These are phyloP conservation scores for Sinopyrophorus schimmeli DNA, from an alignment of 2,888 invertebrate species.

Conservation along the genomic window DNA sequence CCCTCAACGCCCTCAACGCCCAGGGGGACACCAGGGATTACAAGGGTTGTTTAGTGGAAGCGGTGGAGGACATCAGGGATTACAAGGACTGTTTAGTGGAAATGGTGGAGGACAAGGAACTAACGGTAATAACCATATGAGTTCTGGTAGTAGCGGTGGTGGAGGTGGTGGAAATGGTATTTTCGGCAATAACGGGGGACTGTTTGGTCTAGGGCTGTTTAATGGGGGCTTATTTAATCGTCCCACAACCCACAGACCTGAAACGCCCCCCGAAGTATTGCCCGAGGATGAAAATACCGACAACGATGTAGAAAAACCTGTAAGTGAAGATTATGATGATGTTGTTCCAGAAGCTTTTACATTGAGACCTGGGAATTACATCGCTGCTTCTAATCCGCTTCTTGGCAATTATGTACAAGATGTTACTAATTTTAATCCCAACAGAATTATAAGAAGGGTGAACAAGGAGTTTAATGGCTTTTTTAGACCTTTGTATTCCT, in stretches of 20 bases:
- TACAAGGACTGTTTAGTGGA: background rate
- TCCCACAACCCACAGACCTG: background rate
- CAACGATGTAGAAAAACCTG: conserved; percentile 24
- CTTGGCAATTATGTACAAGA: conserved; percentile 31
- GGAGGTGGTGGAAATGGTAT: conserved; percentile 10
- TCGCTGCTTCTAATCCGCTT: conserved; percentile 29
- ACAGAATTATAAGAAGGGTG: conserved; percentile 24
- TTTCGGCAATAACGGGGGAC: conserved; percentile 9
- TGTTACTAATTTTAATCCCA: conserved; percentile 32
- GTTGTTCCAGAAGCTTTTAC: conserved; percentile 20
- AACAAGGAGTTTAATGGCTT: conserved; percentile 32
- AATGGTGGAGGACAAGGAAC: background rate
- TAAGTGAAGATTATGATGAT: conserved; percentile 32
- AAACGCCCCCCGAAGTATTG: background rate
- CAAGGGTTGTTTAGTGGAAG: too few species aligned
- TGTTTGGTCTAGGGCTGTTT: conserved; percentile 9
- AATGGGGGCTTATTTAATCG: background rate
- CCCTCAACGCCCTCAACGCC: background rate
- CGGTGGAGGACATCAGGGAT: background rate
- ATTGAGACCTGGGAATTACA: conserved; percentile 26
- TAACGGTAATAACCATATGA: background rate
- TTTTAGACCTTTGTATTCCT: conserved; percentile 31
- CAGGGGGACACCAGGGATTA: background rate
- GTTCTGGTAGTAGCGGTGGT: conserved; percentile 1
- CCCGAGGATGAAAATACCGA: background rate